Conservation (phyloP, 2,113 vertebrate species). For the Heterocephalus glaber region DNA sequence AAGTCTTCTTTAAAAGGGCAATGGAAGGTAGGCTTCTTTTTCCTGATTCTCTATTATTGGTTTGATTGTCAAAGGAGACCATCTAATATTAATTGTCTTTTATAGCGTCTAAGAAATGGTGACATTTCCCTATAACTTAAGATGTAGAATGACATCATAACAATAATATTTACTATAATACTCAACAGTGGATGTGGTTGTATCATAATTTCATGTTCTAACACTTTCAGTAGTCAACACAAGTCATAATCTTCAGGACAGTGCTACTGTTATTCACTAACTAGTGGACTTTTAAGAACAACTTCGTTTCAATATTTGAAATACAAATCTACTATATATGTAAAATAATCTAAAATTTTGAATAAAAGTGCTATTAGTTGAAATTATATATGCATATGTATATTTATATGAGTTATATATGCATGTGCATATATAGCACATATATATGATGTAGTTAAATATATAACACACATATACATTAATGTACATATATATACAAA, state of each 20-base stretch:
- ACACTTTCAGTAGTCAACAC: neutral
- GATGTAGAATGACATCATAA: neutral
- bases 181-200: neutral
- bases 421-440: neutral
- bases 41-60: slow-evolving; percentile 33
- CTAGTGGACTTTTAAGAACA: neutral
- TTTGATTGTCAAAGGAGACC: neutral
- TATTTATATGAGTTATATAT: neutral
- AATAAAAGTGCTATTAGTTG: neutral
- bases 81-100: slow-evolving; percentile 24
- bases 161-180: neutral
- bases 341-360: neutral
- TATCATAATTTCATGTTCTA: neutral
- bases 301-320: neutral
- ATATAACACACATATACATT: neutral
- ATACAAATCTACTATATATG: neutral
- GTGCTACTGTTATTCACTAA: neutral
- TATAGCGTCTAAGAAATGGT: neutral
- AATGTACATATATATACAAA: no score
- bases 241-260: neutral
- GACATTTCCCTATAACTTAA: neutral
- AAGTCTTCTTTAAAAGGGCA: slow-evolving; percentile 99
- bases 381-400: neutral
- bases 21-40: slow-evolving; percentile 92
- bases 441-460: neutral